Percentiles rank a stretch among this genome's conserved stretches.
Conservation (phyloP, 2,888 invertebrate genomes). For the Lochmaea crataegi region DNA sequence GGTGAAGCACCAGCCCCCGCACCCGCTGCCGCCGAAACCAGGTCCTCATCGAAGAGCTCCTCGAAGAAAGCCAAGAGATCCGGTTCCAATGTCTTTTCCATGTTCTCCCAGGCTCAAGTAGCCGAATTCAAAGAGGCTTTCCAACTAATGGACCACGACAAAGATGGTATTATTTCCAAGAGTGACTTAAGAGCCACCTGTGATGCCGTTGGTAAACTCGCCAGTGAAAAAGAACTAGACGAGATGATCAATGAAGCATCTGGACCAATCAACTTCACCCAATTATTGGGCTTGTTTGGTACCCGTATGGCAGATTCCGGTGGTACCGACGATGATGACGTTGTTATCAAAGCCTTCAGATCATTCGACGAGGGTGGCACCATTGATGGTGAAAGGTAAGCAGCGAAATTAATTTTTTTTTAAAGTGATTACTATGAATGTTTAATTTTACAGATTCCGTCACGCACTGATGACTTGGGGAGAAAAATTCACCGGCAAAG, state of each 20-base stretch:
- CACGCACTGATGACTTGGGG: constrained; percentile 94
- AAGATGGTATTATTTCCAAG: constrained; percentile 81
- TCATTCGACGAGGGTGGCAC: constrained; percentile 90
- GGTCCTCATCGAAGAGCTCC: constrained; percentile 86
- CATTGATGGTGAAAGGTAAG: constrained; percentile 86
- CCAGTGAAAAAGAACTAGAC: constrained; percentile 91
- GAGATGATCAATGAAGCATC: constrained; percentile 88
- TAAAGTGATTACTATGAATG: background rate
- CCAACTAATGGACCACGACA: constrained; percentile 96
- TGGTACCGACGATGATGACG: constrained; percentile 89
- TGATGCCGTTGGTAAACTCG: constrained; percentile 91
- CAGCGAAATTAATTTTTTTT: constrained; percentile 18
- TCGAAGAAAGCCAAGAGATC: constrained; percentile 86
- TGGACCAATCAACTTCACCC: constrained; percentile 95
- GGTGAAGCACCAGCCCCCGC: constrained; percentile 75
- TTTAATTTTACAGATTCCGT: constrained; percentile 73
- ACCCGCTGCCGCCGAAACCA: constrained; percentile 75
- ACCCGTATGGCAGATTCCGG: constrained; percentile 91
- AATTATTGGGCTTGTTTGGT: constrained; percentile 91
- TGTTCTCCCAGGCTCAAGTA: constrained; percentile 92
- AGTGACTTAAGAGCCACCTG: constrained; percentile 91
- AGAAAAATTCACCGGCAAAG: constrained; percentile 89
- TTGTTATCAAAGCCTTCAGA: constrained; percentile 92
- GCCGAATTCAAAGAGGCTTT: constrained; percentile 96
- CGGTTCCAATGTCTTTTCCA: constrained; percentile 96